Evolutionary conservation across 1,140 invertebrate genomes (phyloP).

Genomic region (Harlomillsia oculata): DNA sequence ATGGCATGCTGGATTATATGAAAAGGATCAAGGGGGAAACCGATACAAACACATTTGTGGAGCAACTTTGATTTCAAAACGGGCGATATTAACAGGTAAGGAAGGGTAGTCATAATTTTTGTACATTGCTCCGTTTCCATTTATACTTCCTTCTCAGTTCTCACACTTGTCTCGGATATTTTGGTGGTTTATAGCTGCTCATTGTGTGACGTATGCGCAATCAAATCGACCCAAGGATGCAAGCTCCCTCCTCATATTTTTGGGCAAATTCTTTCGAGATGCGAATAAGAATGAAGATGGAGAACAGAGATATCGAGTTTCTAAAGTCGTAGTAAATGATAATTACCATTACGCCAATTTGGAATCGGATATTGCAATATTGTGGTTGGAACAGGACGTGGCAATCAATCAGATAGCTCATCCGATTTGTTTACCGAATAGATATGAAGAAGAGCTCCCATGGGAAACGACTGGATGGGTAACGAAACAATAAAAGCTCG

Average conservation of each 20-base stretch:
- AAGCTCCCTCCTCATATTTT: background rate
- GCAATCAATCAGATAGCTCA: constrained; percentile 10
- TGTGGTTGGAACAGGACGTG: constrained; percentile 13
- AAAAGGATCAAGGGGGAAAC: constrained; percentile 7
- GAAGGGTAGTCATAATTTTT: background rate
- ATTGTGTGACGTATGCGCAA: constrained; percentile 16
- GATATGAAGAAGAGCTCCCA: constrained; percentile 14
- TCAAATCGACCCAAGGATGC: constrained; percentile 11
- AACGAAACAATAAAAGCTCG: no score
- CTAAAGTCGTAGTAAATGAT: constrained; percentile 11
- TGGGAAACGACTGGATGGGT: no score
- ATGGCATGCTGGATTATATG: constrained; percentile 27
- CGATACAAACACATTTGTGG: constrained; percentile 25
- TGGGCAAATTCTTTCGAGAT: constrained; percentile 23
- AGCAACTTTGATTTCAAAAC: constrained; percentile 15
- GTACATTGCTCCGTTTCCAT: background rate
- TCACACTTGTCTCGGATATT: background rate
- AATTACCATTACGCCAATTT: constrained; percentile 19
- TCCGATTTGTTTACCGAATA: constrained; percentile 17
- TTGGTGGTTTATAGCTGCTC: constrained; percentile 24
- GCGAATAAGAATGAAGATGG: constrained; percentile 16
- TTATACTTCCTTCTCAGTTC: background rate
- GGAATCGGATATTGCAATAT: constrained; percentile 25
- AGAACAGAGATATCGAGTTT: constrained; percentile 6
- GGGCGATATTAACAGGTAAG: constrained; percentile 24